Percentiles rank a stretch among this genome's conserved stretches.
These are phyloP conservation scores for Sebastes miniatus DNA, from an alignment of 2,797 vertebrate species.

Conservation along the genomic window DNA sequence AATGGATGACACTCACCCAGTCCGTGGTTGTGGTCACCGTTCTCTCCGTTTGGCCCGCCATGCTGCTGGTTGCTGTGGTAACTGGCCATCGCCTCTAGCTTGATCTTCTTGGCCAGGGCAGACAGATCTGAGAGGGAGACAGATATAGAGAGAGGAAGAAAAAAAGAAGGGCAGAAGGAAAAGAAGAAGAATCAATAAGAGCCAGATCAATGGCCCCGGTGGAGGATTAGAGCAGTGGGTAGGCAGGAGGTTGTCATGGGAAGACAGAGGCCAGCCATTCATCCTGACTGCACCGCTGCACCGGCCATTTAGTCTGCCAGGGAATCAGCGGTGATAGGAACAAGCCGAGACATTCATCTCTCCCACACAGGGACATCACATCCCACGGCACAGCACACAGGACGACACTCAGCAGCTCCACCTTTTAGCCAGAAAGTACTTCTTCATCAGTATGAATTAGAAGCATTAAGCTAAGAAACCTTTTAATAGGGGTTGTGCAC, in stretches of 20 bases:
- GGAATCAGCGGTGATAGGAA: constrained; percentile 79
- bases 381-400: constrained; percentile 56
- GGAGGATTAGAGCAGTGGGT: constrained; percentile 77
- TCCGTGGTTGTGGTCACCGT: constrained; percentile 93
- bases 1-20: constrained; percentile 84
- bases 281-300: constrained; percentile 75
- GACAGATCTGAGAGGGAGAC: constrained; percentile 67
- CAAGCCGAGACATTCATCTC: constrained; percentile 78
- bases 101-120: constrained; percentile 96
- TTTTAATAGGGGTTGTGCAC: constrained; percentile 74
- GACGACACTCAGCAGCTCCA: constrained; percentile 38
- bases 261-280: constrained; percentile 77
- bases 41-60: constrained; percentile 91
- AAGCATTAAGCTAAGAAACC: constrained; percentile 7
- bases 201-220: constrained; percentile 75
- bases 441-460: constrained; percentile 46
- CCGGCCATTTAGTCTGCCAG: constrained; percentile 73
- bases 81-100: constrained; percentile 95
- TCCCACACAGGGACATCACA: constrained; percentile 74
- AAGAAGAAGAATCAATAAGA: constrained; percentile 72
- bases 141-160: constrained; percentile 42
- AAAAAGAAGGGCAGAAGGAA: not conserved
- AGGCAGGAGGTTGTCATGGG: constrained; percentile 77
- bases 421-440: constrained; percentile 41
- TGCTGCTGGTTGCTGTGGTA: constrained; percentile 94